Base-by-base conservation (phyloP, 2,888 invertebrate genomes). In the Agrochola lychnidis region DNA sequence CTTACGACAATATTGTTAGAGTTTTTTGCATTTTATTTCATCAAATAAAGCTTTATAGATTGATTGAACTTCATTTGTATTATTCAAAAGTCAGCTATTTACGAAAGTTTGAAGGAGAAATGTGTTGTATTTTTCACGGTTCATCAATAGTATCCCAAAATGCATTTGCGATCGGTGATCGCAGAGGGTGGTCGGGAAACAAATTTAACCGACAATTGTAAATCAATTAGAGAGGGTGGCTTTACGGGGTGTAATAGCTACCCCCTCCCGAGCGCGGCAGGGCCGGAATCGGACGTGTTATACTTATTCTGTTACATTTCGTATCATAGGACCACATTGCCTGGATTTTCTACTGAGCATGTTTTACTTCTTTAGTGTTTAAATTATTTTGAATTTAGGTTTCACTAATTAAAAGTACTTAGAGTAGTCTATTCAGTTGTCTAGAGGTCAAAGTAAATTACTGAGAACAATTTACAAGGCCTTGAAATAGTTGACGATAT, bases 181-280 rank as follows among this genome's bases (percentile, higher is more conserved):
- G 90, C 92, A 82, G 90, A 89, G 95, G 96, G 95, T 92, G 94
- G 94, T 95, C 93, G 95, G 96, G 95, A 96, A 96, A 96, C 96
- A 96, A 96, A 96, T 96, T 96, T 96, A 96, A 95, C 95, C 96
- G 95, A 96, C 96, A 96, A 96, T 96, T 96, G 96, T 96, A 96
- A 96, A 96, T 96, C 96, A 96, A 96, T 96, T 96, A 96, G 95
- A 95, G 94, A 91, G 96, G 96, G 96, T 94, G 96, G 96, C 93
- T 93, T 93, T 92, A 93, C 90, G 93, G 95, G 95, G 95, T 94
- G 94, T 94, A 95, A 95, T 93, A 92, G 94, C 94, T 92, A 90
- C 94, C 94, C 91, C 92, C 93, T 89, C 91, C 91, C 89, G 89
- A 89, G 89, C 86, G 84, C 74, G 70, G 86, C 94, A 94, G 96